Evolutionary conservation across 2,888 invertebrate genomes (phyloP).

Genomic region (Eupithecia exiguata): DNA sequence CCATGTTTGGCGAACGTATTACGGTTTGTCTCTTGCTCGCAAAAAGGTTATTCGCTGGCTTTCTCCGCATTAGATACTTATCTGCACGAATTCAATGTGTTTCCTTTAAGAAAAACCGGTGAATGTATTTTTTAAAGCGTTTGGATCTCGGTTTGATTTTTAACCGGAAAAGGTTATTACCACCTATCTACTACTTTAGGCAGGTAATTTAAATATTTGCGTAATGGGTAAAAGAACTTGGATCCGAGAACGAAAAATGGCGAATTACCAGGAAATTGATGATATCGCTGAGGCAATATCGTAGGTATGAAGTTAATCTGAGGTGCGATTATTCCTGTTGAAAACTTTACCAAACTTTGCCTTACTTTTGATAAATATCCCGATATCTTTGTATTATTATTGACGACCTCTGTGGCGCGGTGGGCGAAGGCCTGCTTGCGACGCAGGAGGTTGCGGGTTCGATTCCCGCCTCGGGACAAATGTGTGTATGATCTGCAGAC

Average conservation of each 20-base stretch:
- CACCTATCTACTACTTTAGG: not conserved
- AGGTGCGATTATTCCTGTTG: too few species aligned
- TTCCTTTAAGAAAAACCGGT: slow-evolving; percentile 26
- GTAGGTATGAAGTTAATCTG: too few species aligned
- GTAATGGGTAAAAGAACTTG: not conserved
- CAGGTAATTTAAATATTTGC: not conserved
- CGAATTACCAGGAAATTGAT: not conserved
- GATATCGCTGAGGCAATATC: too few species aligned
- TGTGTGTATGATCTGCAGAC: too few species aligned
- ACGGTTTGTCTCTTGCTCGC: slow-evolving; percentile 54
- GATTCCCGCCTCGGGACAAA: too few species aligned
- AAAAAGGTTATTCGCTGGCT: slow-evolving; percentile 50
- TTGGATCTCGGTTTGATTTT: slow-evolving; percentile 8
- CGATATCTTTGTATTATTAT: not conserved
- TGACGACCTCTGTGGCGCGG: too few species aligned
- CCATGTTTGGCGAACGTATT: slow-evolving; percentile 61
- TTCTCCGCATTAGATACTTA: slow-evolving; percentile 35
- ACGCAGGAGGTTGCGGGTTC: too few species aligned
- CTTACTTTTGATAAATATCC: too few species aligned
- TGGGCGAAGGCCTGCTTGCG: too few species aligned
- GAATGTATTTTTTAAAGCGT: slow-evolving; percentile 8
- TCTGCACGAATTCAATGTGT: slow-evolving; percentile 30
- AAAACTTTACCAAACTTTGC: too few species aligned
- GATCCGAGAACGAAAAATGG: not conserved
- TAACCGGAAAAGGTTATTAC: not conserved